These are phyloP conservation scores for Pseudotriccus pelzelni DNA, from an alignment of 2,797 vertebrate species.

Conservation along the genomic window DNA sequence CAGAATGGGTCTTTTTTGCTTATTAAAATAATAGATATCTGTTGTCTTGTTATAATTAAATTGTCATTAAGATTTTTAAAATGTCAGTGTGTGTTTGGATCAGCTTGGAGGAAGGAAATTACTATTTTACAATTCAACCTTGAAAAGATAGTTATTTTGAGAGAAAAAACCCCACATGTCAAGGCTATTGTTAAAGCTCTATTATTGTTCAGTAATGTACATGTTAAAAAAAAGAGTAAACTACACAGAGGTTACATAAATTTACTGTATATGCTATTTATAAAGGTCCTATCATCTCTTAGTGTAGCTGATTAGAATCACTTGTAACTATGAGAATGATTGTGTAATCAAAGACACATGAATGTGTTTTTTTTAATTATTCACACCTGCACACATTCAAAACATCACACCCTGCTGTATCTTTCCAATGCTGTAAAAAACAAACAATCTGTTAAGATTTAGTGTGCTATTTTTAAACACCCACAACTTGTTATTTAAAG, in stretches of 20 bases:
- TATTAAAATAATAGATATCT: neutral
- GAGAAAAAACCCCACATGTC: neutral
- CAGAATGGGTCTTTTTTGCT: neutral
- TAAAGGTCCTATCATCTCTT: constrained; percentile 20
- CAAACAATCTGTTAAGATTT: constrained; percentile 53
- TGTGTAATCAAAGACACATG: constrained; percentile 68
- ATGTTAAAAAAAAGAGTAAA: neutral
- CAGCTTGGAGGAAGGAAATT: neutral
- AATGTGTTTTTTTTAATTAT: constrained; percentile 69
- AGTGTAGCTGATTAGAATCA: constrained; percentile 67
- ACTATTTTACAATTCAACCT: neutral
- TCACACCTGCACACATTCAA: constrained; percentile 71
- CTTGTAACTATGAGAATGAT: constrained; percentile 52
- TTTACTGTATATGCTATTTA: constrained; percentile 54
- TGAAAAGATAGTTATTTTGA: neutral
- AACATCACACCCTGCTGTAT: constrained; percentile 37
- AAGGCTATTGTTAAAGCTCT: neutral
- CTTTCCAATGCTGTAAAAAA: constrained; percentile 47
- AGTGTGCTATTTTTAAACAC: constrained; percentile 52
- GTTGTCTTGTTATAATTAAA: neutral
- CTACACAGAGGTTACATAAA: constrained; percentile 28
- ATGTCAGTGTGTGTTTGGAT: neutral
- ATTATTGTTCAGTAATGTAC: neutral
- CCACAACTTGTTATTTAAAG: constrained; percentile 24
- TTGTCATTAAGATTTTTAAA: neutral